phyloP scores from a whole-genome alignment of 2,113 vertebrate species.

The Istiophorus platypterus region DNA sequence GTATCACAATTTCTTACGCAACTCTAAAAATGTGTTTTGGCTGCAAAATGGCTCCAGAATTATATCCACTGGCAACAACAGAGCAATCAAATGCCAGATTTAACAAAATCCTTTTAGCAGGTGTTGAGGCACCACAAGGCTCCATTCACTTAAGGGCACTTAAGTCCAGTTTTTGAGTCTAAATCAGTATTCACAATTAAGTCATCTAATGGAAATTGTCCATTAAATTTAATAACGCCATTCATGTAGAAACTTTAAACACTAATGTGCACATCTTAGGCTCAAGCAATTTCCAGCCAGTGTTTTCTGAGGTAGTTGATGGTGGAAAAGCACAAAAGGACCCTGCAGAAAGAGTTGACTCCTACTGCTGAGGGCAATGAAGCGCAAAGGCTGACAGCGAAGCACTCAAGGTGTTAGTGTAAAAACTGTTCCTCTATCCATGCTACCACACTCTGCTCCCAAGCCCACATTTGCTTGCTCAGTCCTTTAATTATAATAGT shows the following conservation, averaged over 20 bases:
- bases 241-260: slow-evolving; percentile 20
- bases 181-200: slow-evolving; percentile 31
- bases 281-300: slow-evolving; percentile 22
- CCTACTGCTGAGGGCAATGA: slow-evolving; percentile 56
- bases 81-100: slow-evolving; percentile 2
- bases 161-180: slow-evolving; percentile 16
- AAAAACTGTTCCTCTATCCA: slow-evolving; percentile 42
- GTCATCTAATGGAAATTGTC: slow-evolving; percentile 28
- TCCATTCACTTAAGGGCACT: slow-evolving; percentile 28
- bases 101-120: slow-evolving; percentile 11
- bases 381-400: slow-evolving; percentile 56
- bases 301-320: slow-evolving; percentile 29
- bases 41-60: not conserved
- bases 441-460: slow-evolving; percentile 22
- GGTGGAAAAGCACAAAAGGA: slow-evolving; percentile 48
- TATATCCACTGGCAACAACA: not conserved
- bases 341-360: slow-evolving; percentile 60
- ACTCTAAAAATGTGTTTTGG: not conserved
- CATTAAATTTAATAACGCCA: slow-evolving; percentile 31
- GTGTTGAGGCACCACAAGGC: slow-evolving; percentile 2
- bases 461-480: slow-evolving; percentile 23
- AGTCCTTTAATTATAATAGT: slow-evolving; percentile 39
- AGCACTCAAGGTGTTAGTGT: slow-evolving; percentile 44
- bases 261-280: not conserved
- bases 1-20: not conserved